Evolutionary conservation across 2,113 vertebrate genomes (phyloP).

Genomic region (Raphicerus campestris): DNA sequence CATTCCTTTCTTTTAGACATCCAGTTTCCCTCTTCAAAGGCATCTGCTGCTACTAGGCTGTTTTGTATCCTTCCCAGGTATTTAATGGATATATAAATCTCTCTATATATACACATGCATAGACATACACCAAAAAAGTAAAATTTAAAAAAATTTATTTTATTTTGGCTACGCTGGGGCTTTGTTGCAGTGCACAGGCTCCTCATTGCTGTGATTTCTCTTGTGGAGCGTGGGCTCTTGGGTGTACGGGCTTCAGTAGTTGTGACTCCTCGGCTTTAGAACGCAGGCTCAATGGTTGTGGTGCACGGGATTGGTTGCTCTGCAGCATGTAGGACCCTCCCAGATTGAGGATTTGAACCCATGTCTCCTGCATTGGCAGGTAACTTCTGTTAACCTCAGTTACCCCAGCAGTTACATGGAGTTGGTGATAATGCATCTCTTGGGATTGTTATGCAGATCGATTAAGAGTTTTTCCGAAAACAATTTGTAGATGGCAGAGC

Average conservation of each 20-base stretch:
- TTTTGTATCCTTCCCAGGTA: not conserved
- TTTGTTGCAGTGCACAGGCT: not conserved
- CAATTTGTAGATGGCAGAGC: not conserved
- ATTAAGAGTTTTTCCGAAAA: not conserved
- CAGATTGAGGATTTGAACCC: not conserved
- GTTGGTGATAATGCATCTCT: not conserved
- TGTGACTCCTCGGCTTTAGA: not conserved
- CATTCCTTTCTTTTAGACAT: not conserved
- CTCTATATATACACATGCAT: not conserved
- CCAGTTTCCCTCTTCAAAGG: not conserved
- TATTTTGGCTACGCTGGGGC: not conserved
- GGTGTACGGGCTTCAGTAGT: not conserved
- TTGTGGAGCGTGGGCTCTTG: not conserved
- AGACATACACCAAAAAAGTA: not conserved
- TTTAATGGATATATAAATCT: not conserved
- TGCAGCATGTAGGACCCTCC: not conserved
- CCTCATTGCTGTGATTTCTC: not conserved
- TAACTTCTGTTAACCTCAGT: not conserved
- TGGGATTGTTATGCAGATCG: not conserved
- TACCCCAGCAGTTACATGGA: not conserved
- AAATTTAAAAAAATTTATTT: not conserved
- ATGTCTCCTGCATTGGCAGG: not conserved
- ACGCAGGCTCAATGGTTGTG: not conserved
- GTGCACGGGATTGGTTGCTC: not conserved
- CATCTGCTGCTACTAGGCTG: not conserved